phyloP scores from a whole-genome alignment of 2,113 vertebrate genomes.

The Platysteira castanea region DNA sequence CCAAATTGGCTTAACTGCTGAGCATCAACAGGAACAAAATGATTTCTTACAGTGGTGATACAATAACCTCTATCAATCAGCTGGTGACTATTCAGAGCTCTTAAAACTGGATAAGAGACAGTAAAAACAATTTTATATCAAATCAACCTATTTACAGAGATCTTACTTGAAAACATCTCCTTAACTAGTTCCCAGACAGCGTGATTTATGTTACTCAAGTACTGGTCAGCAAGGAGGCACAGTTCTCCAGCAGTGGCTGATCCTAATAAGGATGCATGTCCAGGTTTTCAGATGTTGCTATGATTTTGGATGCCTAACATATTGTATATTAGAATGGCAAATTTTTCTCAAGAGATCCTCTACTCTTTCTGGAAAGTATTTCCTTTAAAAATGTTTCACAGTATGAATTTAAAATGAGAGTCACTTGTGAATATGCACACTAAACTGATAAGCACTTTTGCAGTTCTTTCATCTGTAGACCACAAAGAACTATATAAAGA shows the following conservation, averaged over 20 bases:
- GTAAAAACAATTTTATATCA: neutral
- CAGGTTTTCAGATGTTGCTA: neutral
- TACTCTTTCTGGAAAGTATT: neutral
- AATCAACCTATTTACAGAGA: neutral
- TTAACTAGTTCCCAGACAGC: neutral
- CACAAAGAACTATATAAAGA: neutral
- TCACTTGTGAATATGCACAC: neutral
- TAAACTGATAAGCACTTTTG: neutral
- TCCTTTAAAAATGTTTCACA: neutral
- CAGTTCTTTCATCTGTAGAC: neutral
- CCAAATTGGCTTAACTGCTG: neutral
- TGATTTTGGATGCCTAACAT: neutral
- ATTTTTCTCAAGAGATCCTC: neutral
- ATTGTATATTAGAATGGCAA: neutral
- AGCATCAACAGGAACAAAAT: neutral
- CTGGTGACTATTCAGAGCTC: neutral
- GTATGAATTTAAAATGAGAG: neutral
- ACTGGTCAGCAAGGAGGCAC: neutral
- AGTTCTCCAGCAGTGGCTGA: neutral
- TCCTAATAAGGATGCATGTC: neutral
- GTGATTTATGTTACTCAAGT: neutral
- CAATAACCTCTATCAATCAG: neutral
- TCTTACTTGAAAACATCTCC: neutral
- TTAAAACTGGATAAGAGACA: neutral
- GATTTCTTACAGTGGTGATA: neutral